Evolutionary conservation across 1,140 invertebrate species (phyloP).

Genomic region (Ladona fulva): DNA sequence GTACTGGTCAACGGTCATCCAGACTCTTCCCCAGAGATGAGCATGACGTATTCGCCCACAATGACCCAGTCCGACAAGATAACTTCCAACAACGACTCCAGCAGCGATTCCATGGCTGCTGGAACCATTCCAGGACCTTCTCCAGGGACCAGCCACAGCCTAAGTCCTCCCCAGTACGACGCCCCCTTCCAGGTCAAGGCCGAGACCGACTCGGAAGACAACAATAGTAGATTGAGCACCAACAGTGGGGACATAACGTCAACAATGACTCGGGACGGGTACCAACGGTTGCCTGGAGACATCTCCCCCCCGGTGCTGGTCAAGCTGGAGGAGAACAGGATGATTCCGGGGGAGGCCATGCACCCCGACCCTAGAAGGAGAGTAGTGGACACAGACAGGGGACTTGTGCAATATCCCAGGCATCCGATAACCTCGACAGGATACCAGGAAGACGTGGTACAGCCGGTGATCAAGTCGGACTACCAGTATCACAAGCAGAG

Average conservation of each 20-base stretch:
- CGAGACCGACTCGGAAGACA: background rate
- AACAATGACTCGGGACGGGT: background rate
- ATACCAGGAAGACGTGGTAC: background rate
- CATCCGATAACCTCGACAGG: background rate
- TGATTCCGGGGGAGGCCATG: background rate
- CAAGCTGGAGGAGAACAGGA: background rate
- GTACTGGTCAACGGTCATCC: too few species aligned
- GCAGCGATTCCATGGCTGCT: too few species aligned
- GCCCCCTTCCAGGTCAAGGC: background rate
- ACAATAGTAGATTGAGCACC: background rate
- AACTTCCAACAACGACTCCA: too few species aligned
- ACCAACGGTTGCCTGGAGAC: background rate
- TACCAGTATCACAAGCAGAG: too few species aligned
- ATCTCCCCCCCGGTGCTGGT: background rate
- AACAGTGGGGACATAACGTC: background rate
- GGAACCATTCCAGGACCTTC: too few species aligned
- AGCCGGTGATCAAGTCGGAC: background rate
- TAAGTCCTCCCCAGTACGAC: too few species aligned
- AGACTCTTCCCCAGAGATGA: too few species aligned
- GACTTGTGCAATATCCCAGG: background rate
- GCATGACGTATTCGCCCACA: too few species aligned
- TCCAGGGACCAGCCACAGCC: too few species aligned
- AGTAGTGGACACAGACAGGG: background rate
- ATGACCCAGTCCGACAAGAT: too few species aligned
- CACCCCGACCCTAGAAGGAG: background rate